These are phyloP conservation scores for Gastrophysa polygoni DNA, from an alignment of 2,888 invertebrate genomes.

Conservation along the genomic window DNA sequence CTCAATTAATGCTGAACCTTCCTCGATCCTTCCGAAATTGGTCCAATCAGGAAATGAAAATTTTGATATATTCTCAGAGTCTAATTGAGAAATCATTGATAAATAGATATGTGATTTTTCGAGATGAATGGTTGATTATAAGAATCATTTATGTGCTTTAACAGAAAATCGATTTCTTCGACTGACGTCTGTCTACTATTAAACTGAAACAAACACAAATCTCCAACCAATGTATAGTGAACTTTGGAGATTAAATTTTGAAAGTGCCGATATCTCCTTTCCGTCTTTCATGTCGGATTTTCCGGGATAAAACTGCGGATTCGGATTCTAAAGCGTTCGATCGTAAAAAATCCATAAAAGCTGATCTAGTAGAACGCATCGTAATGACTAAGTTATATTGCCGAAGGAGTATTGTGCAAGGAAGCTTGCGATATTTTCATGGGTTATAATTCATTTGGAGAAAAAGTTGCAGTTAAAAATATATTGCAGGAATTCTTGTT, in stretches of 20 bases:
- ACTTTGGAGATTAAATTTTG: slow-evolving; percentile 33
- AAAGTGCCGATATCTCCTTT: slow-evolving; percentile 30
- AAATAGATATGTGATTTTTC: too few relatives aligned
- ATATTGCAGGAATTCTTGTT: slow-evolving; percentile 26
- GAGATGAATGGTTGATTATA: too few relatives aligned
- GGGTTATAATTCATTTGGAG: slow-evolving; percentile 35
- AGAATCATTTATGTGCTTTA: too few relatives aligned
- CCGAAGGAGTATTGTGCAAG: slow-evolving; percentile 44
- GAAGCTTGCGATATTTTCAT: slow-evolving; percentile 45
- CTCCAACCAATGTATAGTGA: slow-evolving; percentile 13
- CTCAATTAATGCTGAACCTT: too few relatives aligned
- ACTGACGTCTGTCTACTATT: not conserved
- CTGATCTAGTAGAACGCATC: slow-evolving; percentile 53
- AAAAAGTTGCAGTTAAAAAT: slow-evolving; percentile 34
- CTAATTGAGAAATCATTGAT: too few relatives aligned
- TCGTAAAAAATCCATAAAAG: slow-evolving; percentile 53
- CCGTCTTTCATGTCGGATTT: slow-evolving; percentile 43
- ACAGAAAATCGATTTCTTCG: too few relatives aligned
- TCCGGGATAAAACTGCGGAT: slow-evolving; percentile 42
- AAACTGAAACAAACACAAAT: not conserved
- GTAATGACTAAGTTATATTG: slow-evolving; percentile 51
- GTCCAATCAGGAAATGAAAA: too few relatives aligned
- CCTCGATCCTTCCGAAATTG: too few relatives aligned
- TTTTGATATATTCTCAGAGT: too few relatives aligned
- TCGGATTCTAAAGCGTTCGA: slow-evolving; percentile 44